Percentiles rank a stretch among this genome's conserved stretches.
Evolutionary conservation across 2,888 invertebrate species (phyloP).

Genomic region (Leptinotarsa juncta): DNA sequence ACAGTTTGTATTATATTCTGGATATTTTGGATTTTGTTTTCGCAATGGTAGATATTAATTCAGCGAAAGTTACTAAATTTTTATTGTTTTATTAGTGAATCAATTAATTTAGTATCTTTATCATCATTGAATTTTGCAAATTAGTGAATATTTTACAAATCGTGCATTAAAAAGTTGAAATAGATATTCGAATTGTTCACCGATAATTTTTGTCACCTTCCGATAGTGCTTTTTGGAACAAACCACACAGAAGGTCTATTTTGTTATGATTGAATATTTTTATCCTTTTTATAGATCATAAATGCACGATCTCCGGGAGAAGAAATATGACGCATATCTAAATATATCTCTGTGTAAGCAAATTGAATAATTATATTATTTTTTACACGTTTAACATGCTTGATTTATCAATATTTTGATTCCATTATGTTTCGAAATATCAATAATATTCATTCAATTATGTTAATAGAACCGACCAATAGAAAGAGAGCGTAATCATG

Average conservation of each 20-base stretch:
- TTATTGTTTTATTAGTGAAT: no score
- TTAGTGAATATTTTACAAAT: no score
- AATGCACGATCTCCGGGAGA: conserved; percentile 1
- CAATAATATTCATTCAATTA: background rate
- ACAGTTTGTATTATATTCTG: no score
- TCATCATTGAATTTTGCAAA: no score
- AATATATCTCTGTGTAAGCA: background rate
- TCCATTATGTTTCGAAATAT: background rate
- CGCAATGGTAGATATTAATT: no score
- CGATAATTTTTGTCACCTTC: no score
- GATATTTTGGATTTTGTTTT: no score
- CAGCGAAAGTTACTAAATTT: no score
- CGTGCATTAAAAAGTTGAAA: no score
- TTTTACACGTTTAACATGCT: background rate
- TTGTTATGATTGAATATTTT: background rate
- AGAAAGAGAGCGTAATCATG: background rate
- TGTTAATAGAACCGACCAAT: background rate
- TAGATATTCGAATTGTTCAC: no score
- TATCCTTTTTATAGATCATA: background rate
- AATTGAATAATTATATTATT: background rate
- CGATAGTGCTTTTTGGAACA: no score
- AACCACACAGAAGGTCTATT: background rate
- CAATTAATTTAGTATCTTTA: no score
- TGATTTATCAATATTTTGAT: conserved; percentile 17
- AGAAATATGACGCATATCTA: conserved; percentile 10